Conservation (phyloP, 1,140 invertebrate species). For the Tyrophagus putrescentiae region DNA sequence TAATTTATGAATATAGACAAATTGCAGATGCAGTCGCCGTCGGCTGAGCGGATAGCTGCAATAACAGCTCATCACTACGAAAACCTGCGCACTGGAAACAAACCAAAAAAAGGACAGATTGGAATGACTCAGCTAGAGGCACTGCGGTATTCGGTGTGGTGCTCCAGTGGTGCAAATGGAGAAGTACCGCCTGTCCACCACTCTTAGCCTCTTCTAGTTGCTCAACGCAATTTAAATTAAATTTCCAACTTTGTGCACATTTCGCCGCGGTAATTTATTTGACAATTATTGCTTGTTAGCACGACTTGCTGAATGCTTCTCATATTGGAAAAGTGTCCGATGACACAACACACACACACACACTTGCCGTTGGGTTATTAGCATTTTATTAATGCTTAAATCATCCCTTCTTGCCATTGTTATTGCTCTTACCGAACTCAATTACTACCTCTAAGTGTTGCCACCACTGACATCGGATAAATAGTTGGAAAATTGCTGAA, state of each 20-base stretch:
- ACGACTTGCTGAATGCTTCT: background rate
- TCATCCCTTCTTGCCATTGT: slow-evolving; percentile 1
- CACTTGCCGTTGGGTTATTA: background rate
- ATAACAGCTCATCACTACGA: too few relatives aligned
- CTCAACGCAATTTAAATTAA: slow-evolving; percentile 8
- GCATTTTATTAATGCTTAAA: slow-evolving; percentile 8
- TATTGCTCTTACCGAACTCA: background rate
- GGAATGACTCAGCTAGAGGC: too few relatives aligned
- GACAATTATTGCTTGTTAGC: slow-evolving; percentile 6
- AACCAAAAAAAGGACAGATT: too few relatives aligned
- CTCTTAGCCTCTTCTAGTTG: too few relatives aligned
- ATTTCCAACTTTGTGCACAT: slow-evolving; percentile 7
- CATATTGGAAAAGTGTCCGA: slow-evolving; percentile 7
- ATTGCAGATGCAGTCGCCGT: too few relatives aligned
- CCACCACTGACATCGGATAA: background rate
- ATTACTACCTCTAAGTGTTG: background rate
- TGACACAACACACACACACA: background rate
- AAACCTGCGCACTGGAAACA: too few relatives aligned
- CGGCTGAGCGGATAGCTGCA: too few relatives aligned
- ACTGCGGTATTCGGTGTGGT: too few relatives aligned
- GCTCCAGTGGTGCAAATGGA: too few relatives aligned
- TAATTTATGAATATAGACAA: too few relatives aligned
- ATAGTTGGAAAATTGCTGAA: too few relatives aligned
- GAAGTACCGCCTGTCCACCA: too few relatives aligned
- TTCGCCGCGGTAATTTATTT: background rate